phyloP scores from a whole-genome alignment of 2,888 invertebrate genomes.

The Crossocerus cetratus region DNA sequence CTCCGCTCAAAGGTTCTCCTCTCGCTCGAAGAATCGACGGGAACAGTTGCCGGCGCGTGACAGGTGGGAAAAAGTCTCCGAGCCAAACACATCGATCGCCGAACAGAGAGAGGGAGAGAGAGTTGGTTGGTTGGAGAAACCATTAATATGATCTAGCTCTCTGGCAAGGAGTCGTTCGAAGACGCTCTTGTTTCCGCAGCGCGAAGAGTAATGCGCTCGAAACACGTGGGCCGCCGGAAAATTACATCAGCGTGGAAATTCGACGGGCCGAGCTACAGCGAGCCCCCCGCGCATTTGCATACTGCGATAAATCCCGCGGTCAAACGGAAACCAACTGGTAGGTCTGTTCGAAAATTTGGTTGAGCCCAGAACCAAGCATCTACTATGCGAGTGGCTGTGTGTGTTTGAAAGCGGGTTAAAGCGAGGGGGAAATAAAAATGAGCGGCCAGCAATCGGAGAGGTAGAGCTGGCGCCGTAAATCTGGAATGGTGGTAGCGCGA shows the following conservation, averaged over 20 bases:
- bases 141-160: too few species aligned
- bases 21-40: background rate
- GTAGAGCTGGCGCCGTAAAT: constrained; percentile 9
- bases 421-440: constrained; percentile 16
- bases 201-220: constrained; percentile 37
- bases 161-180: too few species aligned
- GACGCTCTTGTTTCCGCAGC: constrained; percentile 22
- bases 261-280: constrained; percentile 43
- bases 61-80: too few species aligned
- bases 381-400: background rate
- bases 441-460: constrained; percentile 4
- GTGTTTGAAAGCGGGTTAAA: background rate
- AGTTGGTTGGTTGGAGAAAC: too few species aligned
- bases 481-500: background rate
- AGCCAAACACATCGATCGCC: too few species aligned
- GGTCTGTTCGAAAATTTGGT: constrained; percentile 30
- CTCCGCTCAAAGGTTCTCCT: background rate
- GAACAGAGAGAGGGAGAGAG: too few species aligned
- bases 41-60: too few species aligned
- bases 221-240: constrained; percentile 24
- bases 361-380: constrained; percentile 38
- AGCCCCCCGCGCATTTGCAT: constrained; percentile 44
- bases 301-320: constrained; percentile 43
- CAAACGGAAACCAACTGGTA: constrained; percentile 37
- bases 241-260: constrained; percentile 55